Percentiles rank a stretch among this genome's conserved stretches.
These are phyloP conservation scores for Solea senegalensis DNA, from an alignment of 2,113 vertebrate species.

Conservation along the genomic window DNA sequence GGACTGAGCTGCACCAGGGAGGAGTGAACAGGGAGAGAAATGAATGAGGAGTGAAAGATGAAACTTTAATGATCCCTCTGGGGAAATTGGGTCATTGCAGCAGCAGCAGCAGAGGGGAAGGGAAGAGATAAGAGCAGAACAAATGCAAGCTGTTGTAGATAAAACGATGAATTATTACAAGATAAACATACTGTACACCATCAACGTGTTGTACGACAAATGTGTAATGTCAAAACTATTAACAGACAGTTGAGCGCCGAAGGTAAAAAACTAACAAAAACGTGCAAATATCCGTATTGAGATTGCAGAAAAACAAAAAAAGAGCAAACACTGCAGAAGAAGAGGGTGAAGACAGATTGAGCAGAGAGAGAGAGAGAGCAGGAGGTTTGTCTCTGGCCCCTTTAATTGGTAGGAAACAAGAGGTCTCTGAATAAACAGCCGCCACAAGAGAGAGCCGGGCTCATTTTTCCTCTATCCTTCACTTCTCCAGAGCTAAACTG, in stretches of 20 bases:
- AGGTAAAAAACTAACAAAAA: background rate
- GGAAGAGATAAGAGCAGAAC: constrained; percentile 49
- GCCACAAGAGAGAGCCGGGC: constrained; percentile 57
- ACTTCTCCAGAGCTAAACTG: constrained; percentile 48
- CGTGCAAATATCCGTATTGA: constrained; percentile 13
- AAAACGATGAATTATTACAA: constrained; percentile 47
- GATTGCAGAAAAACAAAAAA: constrained; percentile 19
- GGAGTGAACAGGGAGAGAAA: constrained; percentile 62
- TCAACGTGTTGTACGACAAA: background rate
- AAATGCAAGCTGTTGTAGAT: constrained; percentile 39
- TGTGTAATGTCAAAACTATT: background rate
- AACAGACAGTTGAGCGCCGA: background rate
- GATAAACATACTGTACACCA: constrained; percentile 41
- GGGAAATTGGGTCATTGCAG: constrained; percentile 67
- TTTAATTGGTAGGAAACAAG: constrained; percentile 74
- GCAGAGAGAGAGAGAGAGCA: constrained; percentile 24
- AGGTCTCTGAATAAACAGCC: constrained; percentile 73
- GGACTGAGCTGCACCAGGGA: constrained; percentile 51
- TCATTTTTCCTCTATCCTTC: constrained; percentile 58
- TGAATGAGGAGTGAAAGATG: constrained; percentile 75
- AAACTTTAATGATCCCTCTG: constrained; percentile 78
- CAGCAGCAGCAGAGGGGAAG: constrained; percentile 18
- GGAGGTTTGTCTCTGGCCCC: constrained; percentile 50
- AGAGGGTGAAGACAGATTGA: constrained; percentile 54
- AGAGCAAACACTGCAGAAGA: background rate